phyloP scores from a whole-genome alignment of 2,888 invertebrate genomes.

The Drosophila nr. perissopoda region DNA sequence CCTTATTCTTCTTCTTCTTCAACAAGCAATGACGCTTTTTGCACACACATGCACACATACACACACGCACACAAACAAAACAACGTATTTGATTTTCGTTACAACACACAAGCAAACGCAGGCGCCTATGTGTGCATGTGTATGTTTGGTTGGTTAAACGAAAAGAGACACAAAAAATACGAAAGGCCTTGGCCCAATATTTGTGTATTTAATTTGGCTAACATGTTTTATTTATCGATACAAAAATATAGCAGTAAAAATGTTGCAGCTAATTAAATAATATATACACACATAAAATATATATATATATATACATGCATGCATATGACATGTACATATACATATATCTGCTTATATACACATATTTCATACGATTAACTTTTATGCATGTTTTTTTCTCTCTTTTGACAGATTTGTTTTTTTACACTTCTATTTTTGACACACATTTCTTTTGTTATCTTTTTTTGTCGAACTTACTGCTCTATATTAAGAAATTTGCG shows the following conservation, averaged over 20 bases:
- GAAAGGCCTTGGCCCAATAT: conserved; percentile 19
- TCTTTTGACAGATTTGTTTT: conserved; percentile 2
- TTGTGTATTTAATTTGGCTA: not conserved
- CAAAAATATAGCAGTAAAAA: not conserved
- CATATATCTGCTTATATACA: not conserved
- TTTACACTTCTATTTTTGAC: not conserved
- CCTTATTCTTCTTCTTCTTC: not conserved
- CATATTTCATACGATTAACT: not conserved
- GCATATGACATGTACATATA: too few species aligned
- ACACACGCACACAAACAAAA: not conserved
- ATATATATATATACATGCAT: conserved; percentile 2
- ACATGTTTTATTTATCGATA: not conserved
- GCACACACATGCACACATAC: not conserved
- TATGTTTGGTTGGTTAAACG: not conserved
- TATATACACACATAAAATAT: conserved; percentile 5
- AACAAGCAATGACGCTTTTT: not conserved
- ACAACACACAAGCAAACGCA: not conserved
- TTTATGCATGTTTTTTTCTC: not conserved
- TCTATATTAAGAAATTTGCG: not conserved
- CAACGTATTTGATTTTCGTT: not conserved
- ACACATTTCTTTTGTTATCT: not conserved
- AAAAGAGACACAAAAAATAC: not conserved
- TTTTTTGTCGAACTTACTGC: conserved; percentile 13
- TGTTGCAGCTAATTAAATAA: not conserved
- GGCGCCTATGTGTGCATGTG: not conserved